These are phyloP conservation scores for Cosmorhoe ocellata DNA, from an alignment of 2,888 invertebrate genomes.

Conservation along the genomic window DNA sequence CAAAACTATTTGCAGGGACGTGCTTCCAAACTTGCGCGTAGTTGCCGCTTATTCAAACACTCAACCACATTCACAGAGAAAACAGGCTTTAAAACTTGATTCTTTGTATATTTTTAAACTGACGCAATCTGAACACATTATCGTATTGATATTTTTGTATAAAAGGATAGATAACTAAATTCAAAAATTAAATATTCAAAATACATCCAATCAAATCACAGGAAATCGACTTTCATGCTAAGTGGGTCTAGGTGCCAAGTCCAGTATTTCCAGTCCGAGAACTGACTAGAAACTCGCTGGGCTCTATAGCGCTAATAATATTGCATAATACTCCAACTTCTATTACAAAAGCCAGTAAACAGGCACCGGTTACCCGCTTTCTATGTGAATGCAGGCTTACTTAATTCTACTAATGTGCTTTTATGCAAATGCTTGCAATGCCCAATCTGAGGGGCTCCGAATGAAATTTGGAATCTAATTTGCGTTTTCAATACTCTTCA, in stretches of 20 bases:
- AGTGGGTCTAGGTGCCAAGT: too few relatives aligned
- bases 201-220: too few relatives aligned
- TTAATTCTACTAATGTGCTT: slow-evolving; percentile 21
- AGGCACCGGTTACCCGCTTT: neutral
- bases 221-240: too few relatives aligned
- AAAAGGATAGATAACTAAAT: too few relatives aligned
- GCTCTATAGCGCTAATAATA: too few relatives aligned
- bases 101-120: too few relatives aligned
- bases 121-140: too few relatives aligned
- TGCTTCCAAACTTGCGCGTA: slow-evolving; percentile 17
- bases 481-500: slow-evolving; percentile 6
- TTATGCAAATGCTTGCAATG: slow-evolving; percentile 16
- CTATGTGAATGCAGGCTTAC: neutral
- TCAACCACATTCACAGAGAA: slow-evolving; percentile 1
- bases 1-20: slow-evolving; percentile 27
- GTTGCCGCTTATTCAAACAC: slow-evolving; percentile 17
- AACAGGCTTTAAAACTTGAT: neutral
- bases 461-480: slow-evolving; percentile 10
- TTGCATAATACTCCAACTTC: too few relatives aligned
- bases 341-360: neutral
- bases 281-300: too few relatives aligned
- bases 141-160: too few relatives aligned
- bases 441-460: slow-evolving; percentile 7
- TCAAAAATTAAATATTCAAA: too few relatives aligned
- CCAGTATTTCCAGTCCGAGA: too few relatives aligned